Evolutionary conservation across 2,113 vertebrate genomes (phyloP).

Genomic region (Aphyosemion australe): DNA sequence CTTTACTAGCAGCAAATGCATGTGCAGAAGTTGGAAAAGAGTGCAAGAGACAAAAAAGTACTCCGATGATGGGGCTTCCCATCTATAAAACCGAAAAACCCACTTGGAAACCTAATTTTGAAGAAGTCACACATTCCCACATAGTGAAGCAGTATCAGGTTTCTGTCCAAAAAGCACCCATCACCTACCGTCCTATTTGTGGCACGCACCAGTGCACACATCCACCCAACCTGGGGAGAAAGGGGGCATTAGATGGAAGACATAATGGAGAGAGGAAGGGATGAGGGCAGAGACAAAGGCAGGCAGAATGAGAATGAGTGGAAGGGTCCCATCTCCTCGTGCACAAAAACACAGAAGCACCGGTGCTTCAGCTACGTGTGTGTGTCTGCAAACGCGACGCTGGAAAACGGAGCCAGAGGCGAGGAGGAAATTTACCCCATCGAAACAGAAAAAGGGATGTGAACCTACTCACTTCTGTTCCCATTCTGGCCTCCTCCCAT

Average conservation of each 20-base stretch:
- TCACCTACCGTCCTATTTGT: constrained; percentile 47
- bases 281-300: constrained; percentile 53
- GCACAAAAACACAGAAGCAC: constrained; percentile 39
- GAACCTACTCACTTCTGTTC: constrained; percentile 72
- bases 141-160: constrained; percentile 71
- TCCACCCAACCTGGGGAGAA: constrained; percentile 38
- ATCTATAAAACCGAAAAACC: constrained; percentile 48
- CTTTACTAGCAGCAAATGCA: constrained; percentile 18
- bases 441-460: constrained; percentile 68
- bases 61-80: too few relatives aligned
- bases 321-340: constrained; percentile 48
- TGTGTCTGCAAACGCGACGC: not conserved
- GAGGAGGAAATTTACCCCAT: constrained; percentile 46
- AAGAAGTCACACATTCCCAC: constrained; percentile 79
- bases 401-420: not conserved
- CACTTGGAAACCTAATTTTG: constrained; percentile 68
- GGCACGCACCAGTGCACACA: constrained; percentile 57
- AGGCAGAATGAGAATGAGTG: too few relatives aligned
- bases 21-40: constrained; percentile 25
- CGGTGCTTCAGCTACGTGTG: not conserved
- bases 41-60: not conserved
- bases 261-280: constrained; percentile 20
- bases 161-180: constrained; percentile 68
- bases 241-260: constrained; percentile 32
- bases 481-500: constrained; percentile 22